These are phyloP conservation scores for Dromaius novaehollandiae DNA, from an alignment of 2,113 vertebrate genomes.

Conservation along the genomic window DNA sequence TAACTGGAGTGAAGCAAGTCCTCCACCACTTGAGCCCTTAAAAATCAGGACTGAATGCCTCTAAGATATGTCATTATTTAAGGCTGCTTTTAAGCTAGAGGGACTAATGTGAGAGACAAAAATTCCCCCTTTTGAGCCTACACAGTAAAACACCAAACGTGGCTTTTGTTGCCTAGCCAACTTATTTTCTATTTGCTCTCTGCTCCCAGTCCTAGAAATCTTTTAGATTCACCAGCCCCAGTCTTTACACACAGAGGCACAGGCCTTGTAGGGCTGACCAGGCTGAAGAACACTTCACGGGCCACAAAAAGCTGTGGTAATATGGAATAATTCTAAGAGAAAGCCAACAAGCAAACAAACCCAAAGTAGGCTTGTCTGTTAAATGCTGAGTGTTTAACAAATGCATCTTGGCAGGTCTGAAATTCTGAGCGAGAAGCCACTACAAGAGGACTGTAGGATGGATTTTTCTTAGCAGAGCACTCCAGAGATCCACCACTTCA, in stretches of 20 bases:
- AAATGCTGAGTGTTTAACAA: fast-evolving
- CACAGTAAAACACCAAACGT: not conserved
- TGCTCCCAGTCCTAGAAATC: not conserved
- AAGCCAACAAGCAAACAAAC: not conserved
- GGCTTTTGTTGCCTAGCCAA: not conserved
- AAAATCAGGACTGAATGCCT: not conserved
- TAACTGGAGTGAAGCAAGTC: not conserved
- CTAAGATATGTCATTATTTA: not conserved
- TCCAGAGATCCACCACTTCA: not conserved
- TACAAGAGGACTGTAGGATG: not conserved
- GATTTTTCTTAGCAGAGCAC: not conserved
- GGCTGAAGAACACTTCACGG: not conserved
- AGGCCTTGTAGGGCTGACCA: not conserved
- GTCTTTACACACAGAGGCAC: not conserved
- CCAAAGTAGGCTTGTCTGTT: not conserved
- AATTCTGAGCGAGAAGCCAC: not conserved
- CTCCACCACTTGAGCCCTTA: not conserved
- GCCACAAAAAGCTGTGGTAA: not conserved
- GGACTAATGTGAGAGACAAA: not conserved
- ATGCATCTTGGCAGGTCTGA: not conserved
- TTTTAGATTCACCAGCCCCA: not conserved
- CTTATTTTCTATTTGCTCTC: not conserved
- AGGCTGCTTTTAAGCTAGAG: not conserved
- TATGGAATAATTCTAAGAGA: not conserved
- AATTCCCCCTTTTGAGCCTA: not conserved